Evolutionary conservation across 1,140 invertebrate genomes (phyloP).

Genomic region (Orchesella cincta): DNA sequence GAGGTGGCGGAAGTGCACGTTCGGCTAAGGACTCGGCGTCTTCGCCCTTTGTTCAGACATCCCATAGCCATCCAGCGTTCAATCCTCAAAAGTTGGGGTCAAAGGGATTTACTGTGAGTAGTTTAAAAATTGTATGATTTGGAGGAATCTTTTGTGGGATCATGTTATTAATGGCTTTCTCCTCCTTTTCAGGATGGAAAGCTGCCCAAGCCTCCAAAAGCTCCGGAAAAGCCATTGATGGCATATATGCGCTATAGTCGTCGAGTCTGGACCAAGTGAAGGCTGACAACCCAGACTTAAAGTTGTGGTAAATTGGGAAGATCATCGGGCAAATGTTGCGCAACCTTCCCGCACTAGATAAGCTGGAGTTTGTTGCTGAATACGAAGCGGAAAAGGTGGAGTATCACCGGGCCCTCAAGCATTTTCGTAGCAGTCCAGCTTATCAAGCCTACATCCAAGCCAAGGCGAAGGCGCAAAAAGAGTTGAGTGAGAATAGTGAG

Average conservation of each 20-base stretch:
- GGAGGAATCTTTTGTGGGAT: slow-evolving; percentile 31
- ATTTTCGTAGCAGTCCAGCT: slow-evolving; percentile 94
- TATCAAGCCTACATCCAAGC: slow-evolving; percentile 92
- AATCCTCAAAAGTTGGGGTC: slow-evolving; percentile 86
- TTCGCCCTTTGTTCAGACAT: slow-evolving; percentile 79
- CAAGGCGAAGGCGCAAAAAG: slow-evolving; percentile 76
- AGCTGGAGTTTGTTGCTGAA: slow-evolving; percentile 92
- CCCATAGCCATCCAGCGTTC: slow-evolving; percentile 89
- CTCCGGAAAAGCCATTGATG: slow-evolving; percentile 96
- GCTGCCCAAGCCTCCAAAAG: slow-evolving; percentile 90
- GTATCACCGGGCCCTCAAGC: slow-evolving; percentile 92
- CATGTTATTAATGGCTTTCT: slow-evolving; percentile 28
- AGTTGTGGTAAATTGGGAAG: slow-evolving; percentile 97
- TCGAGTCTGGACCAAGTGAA: slow-evolving; percentile 94
- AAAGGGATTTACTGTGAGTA: slow-evolving; percentile 71
- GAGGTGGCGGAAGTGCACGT: slow-evolving; percentile 56
- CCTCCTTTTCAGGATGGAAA: slow-evolving; percentile 67
- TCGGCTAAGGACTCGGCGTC: slow-evolving; percentile 63
- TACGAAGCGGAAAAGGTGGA: slow-evolving; percentile 96
- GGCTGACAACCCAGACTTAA: slow-evolving; percentile 89
- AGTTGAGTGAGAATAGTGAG: slow-evolving; percentile 66
- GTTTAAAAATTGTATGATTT: slow-evolving; percentile 4
- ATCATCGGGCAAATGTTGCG: slow-evolving; percentile 99
- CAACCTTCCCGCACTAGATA: slow-evolving; percentile 87
- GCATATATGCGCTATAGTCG: slow-evolving; percentile 98